These are phyloP conservation scores for Rhingia rostrata DNA, from an alignment of 2,888 invertebrate species.

Conservation along the genomic window DNA sequence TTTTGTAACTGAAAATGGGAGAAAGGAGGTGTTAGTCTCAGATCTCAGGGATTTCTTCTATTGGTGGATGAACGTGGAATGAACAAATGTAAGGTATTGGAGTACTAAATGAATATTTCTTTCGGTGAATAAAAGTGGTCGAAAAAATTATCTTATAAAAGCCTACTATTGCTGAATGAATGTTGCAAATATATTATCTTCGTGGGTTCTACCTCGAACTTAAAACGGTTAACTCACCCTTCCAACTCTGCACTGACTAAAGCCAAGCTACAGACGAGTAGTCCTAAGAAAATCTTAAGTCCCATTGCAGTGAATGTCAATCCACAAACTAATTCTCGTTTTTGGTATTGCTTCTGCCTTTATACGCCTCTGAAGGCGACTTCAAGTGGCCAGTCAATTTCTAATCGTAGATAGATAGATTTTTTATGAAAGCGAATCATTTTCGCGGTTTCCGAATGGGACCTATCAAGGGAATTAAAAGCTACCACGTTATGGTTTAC, in stretches of 20 bases:
- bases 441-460: neutral
- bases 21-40: neutral
- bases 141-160: too few species aligned
- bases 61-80: too few species aligned
- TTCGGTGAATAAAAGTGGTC: too few species aligned
- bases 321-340: constrained; percentile 38
- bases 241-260: constrained; percentile 64
- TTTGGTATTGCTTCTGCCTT: constrained; percentile 9
- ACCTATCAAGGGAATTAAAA: neutral
- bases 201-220: neutral
- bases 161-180: neutral
- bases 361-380: constrained; percentile 5
- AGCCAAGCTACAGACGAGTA: constrained; percentile 51
- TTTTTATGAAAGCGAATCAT: neutral
- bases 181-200: neutral
- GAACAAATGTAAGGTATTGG: too few species aligned
- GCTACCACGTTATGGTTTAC: too few species aligned
- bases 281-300: constrained; percentile 38
- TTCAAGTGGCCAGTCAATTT: neutral
- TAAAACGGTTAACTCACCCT: constrained; percentile 45
- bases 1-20: constrained; percentile 78
- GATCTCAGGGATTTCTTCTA: too few species aligned
- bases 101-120: too few species aligned
- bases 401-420: constrained; percentile 21
- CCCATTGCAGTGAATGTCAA: constrained; percentile 39